Percentiles rank a stretch among this genome's conserved stretches.
Evolutionary conservation across 2,888 invertebrate genomes (phyloP).

Genomic region (Palloptera scutellata): DNA sequence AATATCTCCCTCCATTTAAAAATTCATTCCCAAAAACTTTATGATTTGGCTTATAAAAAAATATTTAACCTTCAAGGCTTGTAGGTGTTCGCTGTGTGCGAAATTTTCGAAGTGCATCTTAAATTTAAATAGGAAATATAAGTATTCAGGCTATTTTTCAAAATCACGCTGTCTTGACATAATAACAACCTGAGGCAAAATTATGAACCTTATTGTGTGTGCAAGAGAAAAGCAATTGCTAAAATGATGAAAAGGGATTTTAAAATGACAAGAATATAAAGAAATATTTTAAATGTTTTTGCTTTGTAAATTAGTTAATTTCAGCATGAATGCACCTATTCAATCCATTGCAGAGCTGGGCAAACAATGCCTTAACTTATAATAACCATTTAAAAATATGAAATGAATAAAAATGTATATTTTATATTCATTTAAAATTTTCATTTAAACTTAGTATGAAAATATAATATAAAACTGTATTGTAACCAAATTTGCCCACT

Average conservation of each 20-base stretch:
- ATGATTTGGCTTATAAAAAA: not conserved
- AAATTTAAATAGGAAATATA: no score
- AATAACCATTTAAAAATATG: no score
- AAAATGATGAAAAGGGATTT: not conserved
- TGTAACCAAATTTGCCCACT: no score
- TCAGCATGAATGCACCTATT: conserved; percentile 12
- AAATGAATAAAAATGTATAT: no score
- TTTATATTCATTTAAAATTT: no score
- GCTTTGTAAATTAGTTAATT: conserved; percentile 13
- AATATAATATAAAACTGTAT: no score
- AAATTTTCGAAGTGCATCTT: not conserved
- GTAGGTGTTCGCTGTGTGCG: not conserved
- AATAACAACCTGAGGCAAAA: not conserved
- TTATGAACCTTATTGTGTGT: not conserved
- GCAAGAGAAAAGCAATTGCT: not conserved
- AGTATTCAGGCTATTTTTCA: not conserved
- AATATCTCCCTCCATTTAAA: not conserved
- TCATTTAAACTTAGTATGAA: no score
- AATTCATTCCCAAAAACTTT: not conserved
- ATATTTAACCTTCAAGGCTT: not conserved
- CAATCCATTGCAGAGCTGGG: no score
- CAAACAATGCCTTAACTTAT: no score
- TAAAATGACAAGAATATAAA: conserved; percentile 1
- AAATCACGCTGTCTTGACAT: not conserved
- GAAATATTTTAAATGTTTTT: not conserved